These are phyloP conservation scores for Arvicanthis niloticus DNA, from an alignment of 2,113 vertebrate species.

Conservation along the genomic window DNA sequence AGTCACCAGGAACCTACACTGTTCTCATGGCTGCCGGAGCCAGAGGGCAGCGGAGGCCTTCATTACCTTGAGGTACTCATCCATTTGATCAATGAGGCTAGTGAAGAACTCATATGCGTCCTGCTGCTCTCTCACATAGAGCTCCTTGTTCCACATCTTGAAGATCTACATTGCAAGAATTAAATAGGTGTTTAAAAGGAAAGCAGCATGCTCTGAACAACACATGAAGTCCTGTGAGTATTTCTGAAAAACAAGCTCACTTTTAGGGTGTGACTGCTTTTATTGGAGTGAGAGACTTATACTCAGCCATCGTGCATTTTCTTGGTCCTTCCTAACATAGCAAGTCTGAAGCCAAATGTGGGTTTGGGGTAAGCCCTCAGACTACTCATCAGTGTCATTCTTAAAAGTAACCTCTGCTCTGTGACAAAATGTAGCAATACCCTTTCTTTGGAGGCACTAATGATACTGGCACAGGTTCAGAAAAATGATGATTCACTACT, in stretches of 20 bases:
- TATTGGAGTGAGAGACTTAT: not conserved
- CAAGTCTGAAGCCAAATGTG: not conserved
- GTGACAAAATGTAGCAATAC: not conserved
- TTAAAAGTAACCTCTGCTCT: not conserved
- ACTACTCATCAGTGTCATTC: not conserved
- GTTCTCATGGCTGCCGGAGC: not conserved
- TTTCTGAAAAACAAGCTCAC: slow-evolving; percentile 19
- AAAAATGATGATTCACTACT: slow-evolving; percentile 40
- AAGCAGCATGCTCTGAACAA: slow-evolving; percentile 2
- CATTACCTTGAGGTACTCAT: slow-evolving; percentile 98
- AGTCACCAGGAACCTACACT: not conserved
- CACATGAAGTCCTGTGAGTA: not conserved
- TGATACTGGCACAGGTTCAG: not conserved
- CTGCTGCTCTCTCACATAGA: slow-evolving; percentile 98
- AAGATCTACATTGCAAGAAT: slow-evolving; percentile 91
- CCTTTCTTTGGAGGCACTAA: not conserved
- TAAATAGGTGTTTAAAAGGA: not conserved
- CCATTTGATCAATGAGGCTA: slow-evolving; percentile 98
- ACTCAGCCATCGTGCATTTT: not conserved
- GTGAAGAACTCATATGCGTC: slow-evolving; percentile 99
- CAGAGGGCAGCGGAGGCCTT: not conserved
- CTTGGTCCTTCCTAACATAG: not conserved
- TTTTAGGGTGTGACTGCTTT: not conserved
- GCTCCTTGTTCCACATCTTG: slow-evolving; percentile 99
- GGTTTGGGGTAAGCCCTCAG: not conserved